A percentile compares a stretch with the other conserved stretches of the same genome.
Conservation (phyloP, 2,888 invertebrate genomes). For the Oscheius onirici region DNA sequence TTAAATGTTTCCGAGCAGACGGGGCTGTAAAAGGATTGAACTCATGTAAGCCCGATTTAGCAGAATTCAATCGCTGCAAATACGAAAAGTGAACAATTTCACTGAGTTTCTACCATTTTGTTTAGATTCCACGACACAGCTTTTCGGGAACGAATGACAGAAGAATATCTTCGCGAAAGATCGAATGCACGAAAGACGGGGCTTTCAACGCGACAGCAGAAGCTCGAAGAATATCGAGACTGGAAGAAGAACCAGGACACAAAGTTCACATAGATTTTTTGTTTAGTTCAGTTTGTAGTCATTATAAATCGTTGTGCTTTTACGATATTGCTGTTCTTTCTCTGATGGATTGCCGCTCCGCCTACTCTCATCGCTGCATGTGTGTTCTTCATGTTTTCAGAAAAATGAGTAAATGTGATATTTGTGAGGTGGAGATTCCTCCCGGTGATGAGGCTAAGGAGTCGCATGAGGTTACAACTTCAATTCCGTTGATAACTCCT, state of each 20-base stretch:
- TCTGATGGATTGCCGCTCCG: not conserved
- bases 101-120: not conserved
- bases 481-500: not conserved
- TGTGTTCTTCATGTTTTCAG: slow-evolving; percentile 1
- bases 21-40: slow-evolving; percentile 62
- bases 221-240: slow-evolving; percentile 62
- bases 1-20: slow-evolving; percentile 62
- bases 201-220: slow-evolving; percentile 45
- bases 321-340: not conserved
- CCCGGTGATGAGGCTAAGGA: slow-evolving; percentile 20
- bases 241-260: slow-evolving; percentile 59
- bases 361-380: not conserved
- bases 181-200: slow-evolving; percentile 54
- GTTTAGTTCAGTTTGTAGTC: not conserved
- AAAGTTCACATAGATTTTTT: not conserved
- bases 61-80: slow-evolving; percentile 67
- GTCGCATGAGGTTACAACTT: slow-evolving; percentile 19
- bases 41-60: slow-evolving; percentile 58
- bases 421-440: slow-evolving; percentile 29
- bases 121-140: slow-evolving; percentile 67
- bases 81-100: slow-evolving; percentile 54
- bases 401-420: slow-evolving; percentile 15
- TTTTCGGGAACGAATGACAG: slow-evolving; percentile 63
- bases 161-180: slow-evolving; percentile 60
- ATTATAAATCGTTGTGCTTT: no score